Percentiles rank a stretch among this genome's conserved stretches.
phyloP scores from a whole-genome alignment of 1,140 invertebrate species.

The Sitobion miscanthi region DNA sequence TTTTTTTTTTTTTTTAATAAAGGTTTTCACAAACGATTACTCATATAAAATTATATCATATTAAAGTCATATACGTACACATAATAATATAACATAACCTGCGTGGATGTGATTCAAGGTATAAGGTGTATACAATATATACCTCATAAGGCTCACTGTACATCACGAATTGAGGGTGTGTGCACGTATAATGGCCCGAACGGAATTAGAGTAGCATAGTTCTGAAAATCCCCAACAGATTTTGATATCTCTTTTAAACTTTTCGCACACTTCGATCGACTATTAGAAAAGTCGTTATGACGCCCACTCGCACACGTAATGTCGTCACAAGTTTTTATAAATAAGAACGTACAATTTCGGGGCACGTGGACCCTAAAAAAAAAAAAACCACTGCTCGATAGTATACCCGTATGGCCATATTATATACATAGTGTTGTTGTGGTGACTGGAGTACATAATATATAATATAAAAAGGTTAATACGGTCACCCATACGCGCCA shows the following conservation, averaged over 20 bases:
- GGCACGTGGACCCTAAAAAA: background rate
- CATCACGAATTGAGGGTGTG: background rate
- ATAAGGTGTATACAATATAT: too few species aligned
- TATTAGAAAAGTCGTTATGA: background rate
- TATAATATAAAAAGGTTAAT: slow-evolving; percentile 12
- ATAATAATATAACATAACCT: background rate
- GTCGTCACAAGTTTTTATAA: background rate
- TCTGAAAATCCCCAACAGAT: background rate
- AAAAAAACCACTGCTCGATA: background rate
- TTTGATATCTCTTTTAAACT: background rate
- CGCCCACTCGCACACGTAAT: background rate
- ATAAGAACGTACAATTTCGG: background rate
- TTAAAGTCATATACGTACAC: too few species aligned
- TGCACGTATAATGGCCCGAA: background rate
- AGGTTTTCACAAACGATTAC: background rate
- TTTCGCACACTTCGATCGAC: background rate
- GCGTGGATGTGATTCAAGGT: background rate
- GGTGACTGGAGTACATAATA: background rate
- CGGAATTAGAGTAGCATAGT: background rate
- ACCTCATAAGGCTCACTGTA: background rate
- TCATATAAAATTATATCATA: background rate
- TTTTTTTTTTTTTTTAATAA: background rate
- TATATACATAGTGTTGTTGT: background rate
- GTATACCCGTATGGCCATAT: background rate
- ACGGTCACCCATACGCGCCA: background rate